Evolutionary conservation across 2,797 vertebrate species (phyloP).

Genomic region (Epinephelus awoara): DNA sequence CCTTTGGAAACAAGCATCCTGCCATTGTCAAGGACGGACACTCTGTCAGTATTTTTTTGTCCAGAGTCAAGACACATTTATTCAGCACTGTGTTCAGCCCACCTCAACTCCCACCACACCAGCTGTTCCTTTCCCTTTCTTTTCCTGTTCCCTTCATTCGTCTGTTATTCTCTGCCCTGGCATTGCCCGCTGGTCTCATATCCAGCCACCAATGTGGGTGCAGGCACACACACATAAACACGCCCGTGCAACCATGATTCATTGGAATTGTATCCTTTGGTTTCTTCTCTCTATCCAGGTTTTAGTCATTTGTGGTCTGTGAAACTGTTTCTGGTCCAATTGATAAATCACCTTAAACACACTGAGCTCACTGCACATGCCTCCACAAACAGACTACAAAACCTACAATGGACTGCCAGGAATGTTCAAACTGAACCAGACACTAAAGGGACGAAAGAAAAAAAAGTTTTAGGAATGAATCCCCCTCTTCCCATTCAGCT

Average conservation of each 20-base stretch:
- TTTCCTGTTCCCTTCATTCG: conserved; percentile 35
- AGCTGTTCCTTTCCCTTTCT: conserved; percentile 70
- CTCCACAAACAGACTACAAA: conserved; percentile 12
- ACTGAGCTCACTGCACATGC: conserved; percentile 3
- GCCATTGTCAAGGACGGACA: conserved; percentile 72
- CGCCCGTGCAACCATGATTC: neutral
- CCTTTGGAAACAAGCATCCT: conserved; percentile 64
- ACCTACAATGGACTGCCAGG: conserved; percentile 23
- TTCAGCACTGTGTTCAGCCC: conserved; percentile 54
- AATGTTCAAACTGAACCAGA: conserved; percentile 38
- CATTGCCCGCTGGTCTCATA: conserved; percentile 39
- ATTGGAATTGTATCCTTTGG: conserved; percentile 9
- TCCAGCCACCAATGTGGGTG: conserved; percentile 40
- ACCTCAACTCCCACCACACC: conserved; percentile 68
- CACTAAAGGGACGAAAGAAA: neutral
- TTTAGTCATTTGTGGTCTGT: conserved; percentile 27
- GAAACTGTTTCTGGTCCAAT: conserved; percentile 18
- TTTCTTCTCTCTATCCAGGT: conserved; percentile 27
- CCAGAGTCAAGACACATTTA: conserved; percentile 69
- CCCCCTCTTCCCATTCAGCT: neutral
- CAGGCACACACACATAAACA: conserved; percentile 38
- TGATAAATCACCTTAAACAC: conserved; percentile 27
- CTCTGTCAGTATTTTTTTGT: conserved; percentile 66
- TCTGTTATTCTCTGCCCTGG: conserved; percentile 47
- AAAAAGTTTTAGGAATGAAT: conserved; percentile 3